These are phyloP conservation scores for Rhinogobio ventralis DNA, from an alignment of 2,797 vertebrate genomes.

Conservation along the genomic window DNA sequence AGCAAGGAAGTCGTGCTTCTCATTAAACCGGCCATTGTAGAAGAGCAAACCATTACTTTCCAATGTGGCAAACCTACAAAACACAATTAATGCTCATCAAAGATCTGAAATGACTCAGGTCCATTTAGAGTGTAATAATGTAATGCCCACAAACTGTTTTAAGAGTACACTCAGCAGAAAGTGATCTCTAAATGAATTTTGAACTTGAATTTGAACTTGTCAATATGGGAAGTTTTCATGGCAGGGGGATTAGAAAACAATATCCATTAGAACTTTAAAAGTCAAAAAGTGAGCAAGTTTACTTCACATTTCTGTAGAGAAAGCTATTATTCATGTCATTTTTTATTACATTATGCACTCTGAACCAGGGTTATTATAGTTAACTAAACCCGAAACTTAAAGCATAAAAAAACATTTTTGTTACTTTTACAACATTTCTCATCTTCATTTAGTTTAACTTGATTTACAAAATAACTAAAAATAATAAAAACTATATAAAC, in stretches of 20 bases:
- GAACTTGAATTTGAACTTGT: neutral
- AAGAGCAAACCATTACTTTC: conserved; percentile 90
- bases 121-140: conserved; percentile 25
- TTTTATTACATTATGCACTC: neutral
- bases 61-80: conserved; percentile 89
- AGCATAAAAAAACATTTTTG: too few species aligned
- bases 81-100: conserved; percentile 48
- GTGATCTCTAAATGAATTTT: conserved; percentile 10
- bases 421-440: neutral
- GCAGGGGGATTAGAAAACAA: neutral
- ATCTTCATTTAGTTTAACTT: neutral
- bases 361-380: neutral
- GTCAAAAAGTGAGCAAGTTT: neutral
- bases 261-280: neutral
- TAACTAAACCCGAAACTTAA: neutral
- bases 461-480: neutral
- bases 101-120: conserved; percentile 1
- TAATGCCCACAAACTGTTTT: neutral
- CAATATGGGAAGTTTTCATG: neutral
- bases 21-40: conserved; percentile 96
- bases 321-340: neutral
- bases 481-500: neutral
- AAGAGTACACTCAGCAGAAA: conserved; percentile 7
- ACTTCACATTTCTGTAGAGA: neutral
- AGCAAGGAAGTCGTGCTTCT: conserved; percentile 96